Evolutionary conservation across 2,797 vertebrate genomes (phyloP).

Genomic region (Rousettus madagascariensis): DNA sequence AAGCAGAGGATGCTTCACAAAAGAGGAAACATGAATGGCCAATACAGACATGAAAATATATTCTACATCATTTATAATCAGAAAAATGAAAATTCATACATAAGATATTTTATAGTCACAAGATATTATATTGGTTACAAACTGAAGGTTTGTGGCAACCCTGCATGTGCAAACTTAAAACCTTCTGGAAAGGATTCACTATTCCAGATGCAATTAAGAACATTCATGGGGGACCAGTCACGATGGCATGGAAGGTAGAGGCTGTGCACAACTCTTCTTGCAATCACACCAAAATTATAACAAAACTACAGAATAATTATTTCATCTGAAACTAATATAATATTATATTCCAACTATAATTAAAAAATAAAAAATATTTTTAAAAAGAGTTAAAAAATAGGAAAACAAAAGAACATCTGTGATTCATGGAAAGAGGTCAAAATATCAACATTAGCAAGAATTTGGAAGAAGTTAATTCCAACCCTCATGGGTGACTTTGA

Average conservation of each 20-base stretch:
- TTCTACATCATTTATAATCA: not conserved
- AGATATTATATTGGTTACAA: not conserved
- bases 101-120: not conserved
- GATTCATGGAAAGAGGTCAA: not conserved
- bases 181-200: not conserved
- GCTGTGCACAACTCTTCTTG: too few relatives aligned
- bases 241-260: too few relatives aligned
- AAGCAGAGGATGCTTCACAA: not conserved
- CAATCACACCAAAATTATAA: too few relatives aligned
- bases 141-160: not conserved
- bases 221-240: not conserved
- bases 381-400: too few relatives aligned
- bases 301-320: too few relatives aligned
- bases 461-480: not conserved
- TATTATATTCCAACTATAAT: too few relatives aligned
- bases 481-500: not conserved
- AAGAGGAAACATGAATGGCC: not conserved
- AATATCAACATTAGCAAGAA: not conserved
- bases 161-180: not conserved
- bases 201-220: not conserved
- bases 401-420: not conserved
- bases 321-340: too few relatives aligned
- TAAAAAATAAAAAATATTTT: too few relatives aligned
- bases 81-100: not conserved
- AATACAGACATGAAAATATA: not conserved